phyloP scores from a whole-genome alignment of 2,797 vertebrate genomes.

The Choloepus didactylus region DNA sequence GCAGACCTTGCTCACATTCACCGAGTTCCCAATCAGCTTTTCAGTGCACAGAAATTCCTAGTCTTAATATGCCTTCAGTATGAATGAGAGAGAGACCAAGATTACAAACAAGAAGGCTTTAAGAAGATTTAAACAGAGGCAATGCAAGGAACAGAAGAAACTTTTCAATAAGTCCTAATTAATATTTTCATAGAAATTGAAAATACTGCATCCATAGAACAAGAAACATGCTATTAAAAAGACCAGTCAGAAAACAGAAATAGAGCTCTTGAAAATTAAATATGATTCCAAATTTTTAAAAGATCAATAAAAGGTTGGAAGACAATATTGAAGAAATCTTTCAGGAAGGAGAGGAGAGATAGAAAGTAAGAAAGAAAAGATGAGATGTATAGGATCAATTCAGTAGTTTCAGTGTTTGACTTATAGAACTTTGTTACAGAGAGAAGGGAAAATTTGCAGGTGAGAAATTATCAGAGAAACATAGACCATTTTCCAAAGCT shows the following conservation, averaged over 20 bases:
- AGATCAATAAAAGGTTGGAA: conserved; percentile 3
- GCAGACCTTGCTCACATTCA: neutral
- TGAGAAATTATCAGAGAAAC: conserved; percentile 19
- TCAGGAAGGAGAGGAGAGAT: neutral
- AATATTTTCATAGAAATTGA: conserved; percentile 51
- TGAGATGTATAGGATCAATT: neutral
- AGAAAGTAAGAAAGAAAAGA: conserved; percentile 39
- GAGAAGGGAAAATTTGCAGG: neutral
- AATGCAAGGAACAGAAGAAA: conserved; percentile 30
- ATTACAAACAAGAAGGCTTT: conserved; percentile 33
- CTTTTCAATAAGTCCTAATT: conserved; percentile 33
- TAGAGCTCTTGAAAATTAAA: conserved; percentile 46
- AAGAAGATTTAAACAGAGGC: conserved; percentile 29
- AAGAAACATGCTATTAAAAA: conserved; percentile 26
- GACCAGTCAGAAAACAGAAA: conserved; percentile 5
- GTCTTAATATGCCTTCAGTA: neutral
- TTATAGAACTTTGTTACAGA: neutral
- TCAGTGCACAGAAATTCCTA: neutral
- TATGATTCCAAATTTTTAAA: conserved; percentile 3
- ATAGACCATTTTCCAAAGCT: neutral
- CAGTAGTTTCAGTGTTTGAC: neutral
- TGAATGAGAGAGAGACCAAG: neutral
- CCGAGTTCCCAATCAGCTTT: neutral
- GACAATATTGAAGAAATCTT: neutral
- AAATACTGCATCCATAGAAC: conserved; percentile 10